Conservation (phyloP, 1,140 invertebrate genomes). For the Drosophila nigrodunni region DNA sequence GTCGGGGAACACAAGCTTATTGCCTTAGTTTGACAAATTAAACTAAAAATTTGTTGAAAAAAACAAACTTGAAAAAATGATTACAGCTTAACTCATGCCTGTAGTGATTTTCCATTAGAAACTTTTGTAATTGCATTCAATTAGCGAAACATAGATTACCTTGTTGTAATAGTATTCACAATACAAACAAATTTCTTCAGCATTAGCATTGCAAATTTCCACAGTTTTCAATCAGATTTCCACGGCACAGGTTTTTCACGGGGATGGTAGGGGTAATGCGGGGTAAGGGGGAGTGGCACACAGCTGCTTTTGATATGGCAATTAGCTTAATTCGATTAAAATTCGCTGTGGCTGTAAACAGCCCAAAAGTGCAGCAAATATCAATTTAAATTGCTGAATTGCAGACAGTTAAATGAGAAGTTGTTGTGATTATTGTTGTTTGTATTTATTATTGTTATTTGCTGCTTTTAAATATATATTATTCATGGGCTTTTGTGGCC, state of each 20-base stretch:
- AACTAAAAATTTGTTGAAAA: too few species aligned
- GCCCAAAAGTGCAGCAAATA: conserved; percentile 30
- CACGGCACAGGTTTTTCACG: conserved; percentile 20
- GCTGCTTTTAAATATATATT: conserved; percentile 42
- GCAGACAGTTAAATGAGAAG: conserved; percentile 14
- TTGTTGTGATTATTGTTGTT: conserved; percentile 16
- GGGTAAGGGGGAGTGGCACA: neutral
- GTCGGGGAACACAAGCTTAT: too few species aligned
- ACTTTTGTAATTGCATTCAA: too few species aligned
- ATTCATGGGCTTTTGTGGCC: conserved; percentile 41
- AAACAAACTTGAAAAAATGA: too few species aligned
- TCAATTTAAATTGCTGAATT: conserved; percentile 37
- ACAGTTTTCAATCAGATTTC: conserved; percentile 67
- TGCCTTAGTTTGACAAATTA: too few species aligned
- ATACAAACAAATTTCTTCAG: neutral
- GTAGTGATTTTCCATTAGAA: too few species aligned
- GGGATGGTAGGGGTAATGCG: neutral
- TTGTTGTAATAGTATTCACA: neutral
- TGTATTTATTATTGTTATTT: conserved; percentile 21
- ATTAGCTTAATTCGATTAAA: conserved; percentile 79
- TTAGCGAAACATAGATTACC: conserved; percentile 25
- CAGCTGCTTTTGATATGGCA: conserved; percentile 65
- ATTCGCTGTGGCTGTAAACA: conserved; percentile 34
- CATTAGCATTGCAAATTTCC: conserved; percentile 62
- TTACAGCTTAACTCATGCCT: too few species aligned